A percentile compares a stretch with the other conserved stretches of the same genome.
Conservation (phyloP, 35 echinoderm and acorn worm genomes). For the Lytechinus pictus region DNA sequence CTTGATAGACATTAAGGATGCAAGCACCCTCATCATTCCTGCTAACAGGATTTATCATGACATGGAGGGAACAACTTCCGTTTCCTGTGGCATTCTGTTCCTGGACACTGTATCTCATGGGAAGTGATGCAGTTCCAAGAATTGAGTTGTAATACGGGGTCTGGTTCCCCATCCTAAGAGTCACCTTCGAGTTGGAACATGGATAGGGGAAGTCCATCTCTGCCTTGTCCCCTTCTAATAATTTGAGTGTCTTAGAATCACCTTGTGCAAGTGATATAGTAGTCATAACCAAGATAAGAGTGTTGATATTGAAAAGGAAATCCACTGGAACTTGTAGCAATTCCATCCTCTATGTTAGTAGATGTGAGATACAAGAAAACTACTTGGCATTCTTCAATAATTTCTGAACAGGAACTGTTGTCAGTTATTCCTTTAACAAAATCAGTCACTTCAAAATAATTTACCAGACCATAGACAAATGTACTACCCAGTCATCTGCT, state of each 20-base stretch:
- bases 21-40: neutral
- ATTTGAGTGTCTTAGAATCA: neutral
- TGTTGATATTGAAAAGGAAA: neutral
- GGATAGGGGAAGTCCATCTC: neutral
- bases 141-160: neutral
- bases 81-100: neutral
- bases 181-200: neutral
- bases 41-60: neutral
- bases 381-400: neutral
- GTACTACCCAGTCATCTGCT: too few species aligned
- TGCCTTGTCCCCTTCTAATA: neutral
- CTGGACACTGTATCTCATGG: neutral
- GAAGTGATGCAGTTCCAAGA: neutral
- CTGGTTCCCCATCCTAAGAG: neutral
- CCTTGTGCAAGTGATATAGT: neutral
- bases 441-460: too few species aligned
- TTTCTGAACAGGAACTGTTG: neutral
- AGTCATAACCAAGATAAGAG: neutral
- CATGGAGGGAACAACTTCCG: neutral
- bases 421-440: too few species aligned
- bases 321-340: neutral
- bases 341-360: neutral
- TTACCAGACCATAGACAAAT: too few species aligned
- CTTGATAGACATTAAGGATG: neutral
- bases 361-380: neutral